A percentile compares a stretch with the other conserved stretches of the same genome.
Evolutionary conservation across 1,140 invertebrate genomes (phyloP).

Genomic region (Phymorhynchus buccinoides): DNA sequence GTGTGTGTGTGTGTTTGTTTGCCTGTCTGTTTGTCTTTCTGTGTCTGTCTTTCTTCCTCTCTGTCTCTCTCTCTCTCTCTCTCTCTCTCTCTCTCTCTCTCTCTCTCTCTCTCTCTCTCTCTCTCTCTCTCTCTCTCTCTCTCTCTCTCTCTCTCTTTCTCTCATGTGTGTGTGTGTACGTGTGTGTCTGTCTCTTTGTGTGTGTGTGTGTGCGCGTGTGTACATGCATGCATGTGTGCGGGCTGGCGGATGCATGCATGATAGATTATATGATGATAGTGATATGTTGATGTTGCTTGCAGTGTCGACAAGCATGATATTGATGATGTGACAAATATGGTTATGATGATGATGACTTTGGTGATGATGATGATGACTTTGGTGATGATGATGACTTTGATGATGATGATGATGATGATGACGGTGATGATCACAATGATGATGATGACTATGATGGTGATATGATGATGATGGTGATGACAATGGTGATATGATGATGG

Average conservation of each 20-base stretch:
- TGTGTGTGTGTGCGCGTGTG: not conserved
- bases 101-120: not conserved
- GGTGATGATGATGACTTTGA: no score
- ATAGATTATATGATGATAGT: not conserved
- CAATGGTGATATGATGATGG: no score
- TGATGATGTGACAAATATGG: no score
- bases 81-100: not conserved
- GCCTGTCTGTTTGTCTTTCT: not conserved
- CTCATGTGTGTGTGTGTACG: not conserved
- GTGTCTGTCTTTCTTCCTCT: not conserved
- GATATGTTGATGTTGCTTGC: not conserved
- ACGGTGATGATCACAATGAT: no score
- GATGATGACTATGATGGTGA: no score
- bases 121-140: not conserved
- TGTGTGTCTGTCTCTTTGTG: not conserved
- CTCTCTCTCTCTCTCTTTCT: not conserved
- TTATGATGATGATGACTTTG: no score
- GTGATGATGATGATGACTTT: no score
- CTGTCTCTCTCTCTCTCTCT: not conserved
- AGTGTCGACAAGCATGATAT: no score
- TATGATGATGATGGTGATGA: no score
- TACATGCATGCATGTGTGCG: not conserved
- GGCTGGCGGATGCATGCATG: not conserved
- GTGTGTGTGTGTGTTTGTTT: conserved; percentile 9
- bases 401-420: no score